Evolutionary conservation across 2,113 vertebrate genomes (phyloP), one percentile per base, ranked within the genome.

Genomic region (Lucifuga dentata): DNA sequence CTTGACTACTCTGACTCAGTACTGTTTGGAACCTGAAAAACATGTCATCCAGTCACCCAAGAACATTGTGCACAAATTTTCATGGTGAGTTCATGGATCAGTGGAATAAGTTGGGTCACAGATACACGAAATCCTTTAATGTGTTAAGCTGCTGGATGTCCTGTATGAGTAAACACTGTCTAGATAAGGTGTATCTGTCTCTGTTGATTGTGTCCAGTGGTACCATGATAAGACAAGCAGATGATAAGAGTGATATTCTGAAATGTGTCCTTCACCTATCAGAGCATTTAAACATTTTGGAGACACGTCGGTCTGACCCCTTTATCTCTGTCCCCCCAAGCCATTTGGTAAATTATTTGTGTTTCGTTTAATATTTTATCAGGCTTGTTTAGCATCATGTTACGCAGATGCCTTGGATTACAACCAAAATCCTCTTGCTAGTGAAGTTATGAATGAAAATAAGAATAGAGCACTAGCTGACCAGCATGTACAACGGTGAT

Each of bases 311-410:
- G 9, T 65, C 62, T 2, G 45, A 17, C 50, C 45, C n/a, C 55
- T 61, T 46, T 38, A 23, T 21, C 36, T 35, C 62, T 15, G 55
- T 72, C 26, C 55, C 58, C n/a, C 19, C 15, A 38, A 41, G 77
- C 49, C 9, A 48, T 81, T 76, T 67, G 58, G 84, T 89, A 12
- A 81, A 88, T 86, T 86, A 89, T 90, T 87, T 81, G 79, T 59
- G 53, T 8, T 17, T 1, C 35, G 53, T 78, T 88, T 65, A 88
- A 88, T 86, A 81, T 88, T 89, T 86, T 33, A 85, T 76, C 36
- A 21, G 8, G 68, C 70, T 29, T 61, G 66, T 75, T 63, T n/a
- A 46, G 87, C 17, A 24, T 90, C 81, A 16, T 20, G 59, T 90
- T 86, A 78, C 88, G 10, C 38, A 11, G 57, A 32, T 36, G 21